Evolutionary conservation across 2,113 vertebrate genomes (phyloP).

Genomic region (Xyliphius kryptos): DNA sequence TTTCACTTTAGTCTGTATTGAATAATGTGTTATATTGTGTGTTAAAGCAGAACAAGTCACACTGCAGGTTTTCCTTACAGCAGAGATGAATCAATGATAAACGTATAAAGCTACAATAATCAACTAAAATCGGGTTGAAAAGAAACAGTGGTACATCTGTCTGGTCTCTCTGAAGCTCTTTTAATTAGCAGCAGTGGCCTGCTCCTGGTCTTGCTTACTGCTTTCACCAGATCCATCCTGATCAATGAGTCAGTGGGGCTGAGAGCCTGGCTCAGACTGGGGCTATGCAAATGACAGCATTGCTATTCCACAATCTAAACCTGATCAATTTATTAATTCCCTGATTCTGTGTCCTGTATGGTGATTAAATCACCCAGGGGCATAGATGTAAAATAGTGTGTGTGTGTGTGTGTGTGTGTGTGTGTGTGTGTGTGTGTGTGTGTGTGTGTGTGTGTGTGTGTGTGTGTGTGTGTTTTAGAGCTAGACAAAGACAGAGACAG

Average conservation of each 20-base stretch:
- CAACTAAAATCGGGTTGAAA: slow-evolving; percentile 4
- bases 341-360: slow-evolving; percentile 26
- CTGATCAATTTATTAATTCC: slow-evolving; percentile 49
- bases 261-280: slow-evolving; percentile 27
- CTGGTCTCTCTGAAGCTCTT: slow-evolving; percentile 39
- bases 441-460: not conserved
- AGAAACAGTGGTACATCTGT: slow-evolving; percentile 27
- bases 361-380: slow-evolving; percentile 12
- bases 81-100: not conserved
- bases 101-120: slow-evolving; percentile 22
- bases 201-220: slow-evolving; percentile 46
- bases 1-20: slow-evolving; percentile 1
- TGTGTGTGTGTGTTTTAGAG: not conserved
- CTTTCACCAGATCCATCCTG: slow-evolving; percentile 48
- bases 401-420: not conserved
- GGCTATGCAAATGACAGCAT: slow-evolving; percentile 46
- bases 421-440: not conserved
- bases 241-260: slow-evolving; percentile 42
- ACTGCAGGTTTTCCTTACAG: not conserved
- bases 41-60: not conserved
- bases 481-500: not conserved
- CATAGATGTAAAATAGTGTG: not conserved
- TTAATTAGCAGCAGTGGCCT: slow-evolving; percentile 49
- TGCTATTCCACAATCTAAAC: slow-evolving; percentile 35
- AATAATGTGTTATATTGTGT: not conserved